Percentiles rank a stretch among this genome's conserved stretches.
These are phyloP conservation scores for Sinotaia quadrata DNA, from an alignment of 2,888 invertebrate genomes.

Conservation along the genomic window DNA sequence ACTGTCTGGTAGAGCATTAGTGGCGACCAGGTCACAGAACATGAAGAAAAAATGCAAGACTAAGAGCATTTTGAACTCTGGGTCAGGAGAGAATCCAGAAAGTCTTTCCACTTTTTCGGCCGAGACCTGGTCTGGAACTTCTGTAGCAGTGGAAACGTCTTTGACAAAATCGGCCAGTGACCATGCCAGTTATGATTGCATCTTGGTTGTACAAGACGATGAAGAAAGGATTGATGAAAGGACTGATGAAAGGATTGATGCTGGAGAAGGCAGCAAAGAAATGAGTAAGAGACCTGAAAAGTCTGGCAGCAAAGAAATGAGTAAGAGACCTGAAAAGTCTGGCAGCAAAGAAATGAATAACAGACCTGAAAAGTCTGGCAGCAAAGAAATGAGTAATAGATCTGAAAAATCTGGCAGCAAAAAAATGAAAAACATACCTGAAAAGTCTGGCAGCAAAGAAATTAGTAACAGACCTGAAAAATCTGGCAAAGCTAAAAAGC, in stretches of 20 bases:
- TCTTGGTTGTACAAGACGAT: not conserved
- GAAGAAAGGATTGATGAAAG: no score
- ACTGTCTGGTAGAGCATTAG: not conserved
- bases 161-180: no score
- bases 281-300: constrained; percentile 23
- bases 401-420: no score
- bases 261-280: not conserved
- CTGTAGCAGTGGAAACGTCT: no score
- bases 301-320: not conserved
- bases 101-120: not conserved
- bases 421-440: no score
- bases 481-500: no score
- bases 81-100: constrained; percentile 4
- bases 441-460: no score
- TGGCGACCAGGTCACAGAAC: not conserved
- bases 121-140: no score
- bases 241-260: no score
- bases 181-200: not conserved
- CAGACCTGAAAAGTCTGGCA: constrained; percentile 4
- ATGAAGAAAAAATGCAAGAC: not conserved
- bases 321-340: constrained; percentile 12
- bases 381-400: no score
- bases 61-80: constrained; percentile 3
- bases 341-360: no score
- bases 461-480: no score